A percentile compares a stretch with the other conserved stretches of the same genome.
phyloP scores from a whole-genome alignment of 1,140 invertebrate species.

The Camponotus pennsylvanicus region DNA sequence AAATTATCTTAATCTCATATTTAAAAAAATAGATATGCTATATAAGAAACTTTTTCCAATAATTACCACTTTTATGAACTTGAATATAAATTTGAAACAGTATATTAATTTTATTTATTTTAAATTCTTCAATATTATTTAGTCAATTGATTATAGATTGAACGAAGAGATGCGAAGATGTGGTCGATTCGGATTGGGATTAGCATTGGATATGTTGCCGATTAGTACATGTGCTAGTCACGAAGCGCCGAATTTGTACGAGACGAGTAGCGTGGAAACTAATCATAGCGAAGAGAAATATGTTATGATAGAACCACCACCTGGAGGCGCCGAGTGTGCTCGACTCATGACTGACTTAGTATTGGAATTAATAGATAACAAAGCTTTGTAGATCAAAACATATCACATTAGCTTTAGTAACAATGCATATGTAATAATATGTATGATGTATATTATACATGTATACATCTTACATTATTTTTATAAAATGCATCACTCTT shows the following conservation, averaged over 20 bases:
- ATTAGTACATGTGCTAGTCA: conserved; percentile 91
- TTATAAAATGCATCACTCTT: conserved; percentile 9
- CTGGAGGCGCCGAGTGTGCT: conserved; percentile 81
- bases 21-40: neutral
- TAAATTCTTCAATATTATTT: conserved; percentile 8
- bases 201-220: conserved; percentile 90
- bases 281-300: conserved; percentile 68
- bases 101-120: neutral
- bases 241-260: conserved; percentile 90
- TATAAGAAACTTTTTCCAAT: neutral
- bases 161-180: conserved; percentile 89
- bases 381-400: conserved; percentile 77
- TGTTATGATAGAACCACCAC: conserved; percentile 74
- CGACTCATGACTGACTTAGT: conserved; percentile 84
- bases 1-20: neutral
- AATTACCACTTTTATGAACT: neutral
- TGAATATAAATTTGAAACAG: neutral
- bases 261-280: conserved; percentile 80
- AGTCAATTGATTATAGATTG: conserved; percentile 82
- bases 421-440: conserved; percentile 26
- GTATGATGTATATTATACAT: conserved; percentile 23
- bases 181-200: conserved; percentile 89
- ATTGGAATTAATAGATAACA: conserved; percentile 82
- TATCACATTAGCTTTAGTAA: conserved; percentile 10
- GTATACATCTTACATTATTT: conserved; percentile 11